Conservation (phyloP, 2,113 vertebrate genomes). For the Scortum barcoo region DNA sequence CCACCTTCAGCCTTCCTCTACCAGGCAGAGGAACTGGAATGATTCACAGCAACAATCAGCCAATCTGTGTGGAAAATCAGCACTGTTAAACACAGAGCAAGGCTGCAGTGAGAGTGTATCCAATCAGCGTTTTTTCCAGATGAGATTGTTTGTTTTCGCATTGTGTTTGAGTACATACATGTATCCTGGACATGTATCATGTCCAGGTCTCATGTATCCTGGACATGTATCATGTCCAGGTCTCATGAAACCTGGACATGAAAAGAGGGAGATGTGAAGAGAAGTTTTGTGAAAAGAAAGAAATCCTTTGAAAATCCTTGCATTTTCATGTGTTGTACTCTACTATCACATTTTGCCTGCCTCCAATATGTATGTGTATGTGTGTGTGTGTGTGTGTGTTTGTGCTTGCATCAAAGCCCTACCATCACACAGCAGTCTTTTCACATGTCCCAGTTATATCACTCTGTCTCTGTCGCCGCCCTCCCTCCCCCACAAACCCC, state of each 20-base stretch:
- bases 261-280: slow-evolving; percentile 37
- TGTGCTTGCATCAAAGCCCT: slow-evolving; percentile 49
- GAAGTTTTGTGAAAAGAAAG: slow-evolving; percentile 19
- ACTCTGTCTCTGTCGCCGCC: slow-evolving; percentile 53
- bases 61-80: slow-evolving; percentile 1
- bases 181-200: too few species aligned
- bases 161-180: not conserved
- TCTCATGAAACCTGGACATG: slow-evolving; percentile 43
- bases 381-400: slow-evolving; percentile 17
- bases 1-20: not conserved
- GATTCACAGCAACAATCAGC: not conserved
- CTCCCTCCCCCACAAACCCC: slow-evolving; percentile 31
- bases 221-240: too few species aligned
- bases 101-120: not conserved
- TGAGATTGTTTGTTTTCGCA: not conserved
- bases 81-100: not conserved
- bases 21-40: not conserved
- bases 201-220: too few species aligned
- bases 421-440: slow-evolving; percentile 49
- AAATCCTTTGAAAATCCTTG: slow-evolving; percentile 54
- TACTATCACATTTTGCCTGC: slow-evolving; percentile 41
- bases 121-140: not conserved
- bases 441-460: slow-evolving; percentile 64
- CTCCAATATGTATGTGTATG: not conserved
- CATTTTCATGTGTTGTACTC: slow-evolving; percentile 45